Percentiles rank a stretch among this genome's conserved stretches.
phyloP scores from a whole-genome alignment of 2,113 vertebrate species.

The Oostethus manadensis region DNA sequence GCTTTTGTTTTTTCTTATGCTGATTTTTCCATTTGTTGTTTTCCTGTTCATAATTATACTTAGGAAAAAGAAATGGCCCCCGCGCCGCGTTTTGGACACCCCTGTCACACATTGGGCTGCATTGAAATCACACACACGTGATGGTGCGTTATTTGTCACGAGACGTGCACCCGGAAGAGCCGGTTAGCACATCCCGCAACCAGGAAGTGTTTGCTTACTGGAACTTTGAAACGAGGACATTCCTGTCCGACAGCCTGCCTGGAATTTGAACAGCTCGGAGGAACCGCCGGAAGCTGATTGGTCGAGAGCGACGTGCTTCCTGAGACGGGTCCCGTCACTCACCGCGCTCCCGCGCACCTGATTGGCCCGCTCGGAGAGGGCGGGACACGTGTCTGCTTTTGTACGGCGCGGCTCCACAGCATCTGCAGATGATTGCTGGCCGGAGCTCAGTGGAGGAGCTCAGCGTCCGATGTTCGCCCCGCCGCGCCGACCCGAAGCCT shows the following conservation, averaged over 20 bases:
- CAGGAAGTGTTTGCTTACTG: slow-evolving; percentile 4
- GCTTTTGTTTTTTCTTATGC: too few species aligned
- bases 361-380: slow-evolving; percentile 57
- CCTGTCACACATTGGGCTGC: too few species aligned
- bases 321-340: slow-evolving; percentile 68
- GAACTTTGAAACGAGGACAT: slow-evolving; percentile 63
- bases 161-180: background rate
- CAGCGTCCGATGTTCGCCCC: slow-evolving; percentile 63
- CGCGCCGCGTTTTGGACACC: too few species aligned
- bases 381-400: slow-evolving; percentile 62
- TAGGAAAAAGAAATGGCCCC: too few species aligned
- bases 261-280: slow-evolving; percentile 75
- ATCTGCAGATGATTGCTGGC: slow-evolving; percentile 74
- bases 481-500: slow-evolving; percentile 55
- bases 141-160: too few species aligned
- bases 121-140: background rate
- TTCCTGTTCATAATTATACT: too few species aligned
- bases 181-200: background rate
- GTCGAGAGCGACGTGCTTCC: slow-evolving; percentile 45
- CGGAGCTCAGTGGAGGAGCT: slow-evolving; percentile 32
- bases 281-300: slow-evolving; percentile 79
- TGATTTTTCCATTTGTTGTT: too few species aligned
- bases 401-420: slow-evolving; percentile 55
- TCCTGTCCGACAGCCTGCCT: slow-evolving; percentile 70
- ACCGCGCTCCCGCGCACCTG: background rate